Evolutionary conservation across 2,113 vertebrate genomes (phyloP).

Genomic region (Pipa parva): DNA sequence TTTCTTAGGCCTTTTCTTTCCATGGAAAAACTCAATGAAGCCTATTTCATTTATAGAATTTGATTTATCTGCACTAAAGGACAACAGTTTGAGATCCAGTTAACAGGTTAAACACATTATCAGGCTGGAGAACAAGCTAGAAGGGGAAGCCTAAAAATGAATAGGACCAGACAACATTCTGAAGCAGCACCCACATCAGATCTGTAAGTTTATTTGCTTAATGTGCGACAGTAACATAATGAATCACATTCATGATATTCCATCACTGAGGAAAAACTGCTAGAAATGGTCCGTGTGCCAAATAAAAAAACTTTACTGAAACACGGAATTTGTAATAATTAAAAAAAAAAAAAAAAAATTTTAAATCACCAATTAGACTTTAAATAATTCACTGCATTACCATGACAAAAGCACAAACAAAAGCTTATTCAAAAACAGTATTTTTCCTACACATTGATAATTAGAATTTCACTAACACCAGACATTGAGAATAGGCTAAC

Average conservation of each 20-base stretch:
- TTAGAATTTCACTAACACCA: conserved; percentile 90
- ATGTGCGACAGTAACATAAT: conserved; percentile 98
- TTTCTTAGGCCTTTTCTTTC: no score
- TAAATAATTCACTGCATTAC: conserved; percentile 85
- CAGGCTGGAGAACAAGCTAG: no score
- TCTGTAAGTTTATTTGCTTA: conserved; percentile 93
- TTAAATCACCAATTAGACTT: conserved; percentile 82
- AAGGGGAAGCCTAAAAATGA: no score
- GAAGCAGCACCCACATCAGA: conserved; percentile 66
- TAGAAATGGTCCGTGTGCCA: conserved; percentile 95
- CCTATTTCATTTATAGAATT: no score
- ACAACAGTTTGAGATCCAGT: no score
- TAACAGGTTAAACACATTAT: no score
- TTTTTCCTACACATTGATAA: conserved; percentile 77
- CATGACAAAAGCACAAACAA: conserved; percentile 88
- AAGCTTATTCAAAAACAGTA: conserved; percentile 74
- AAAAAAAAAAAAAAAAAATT: conserved; percentile 70
- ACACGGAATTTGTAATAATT: conserved; percentile 70
- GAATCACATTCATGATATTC: conserved; percentile 99
- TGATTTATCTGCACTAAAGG: no score
- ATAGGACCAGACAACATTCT: conserved; percentile 43
- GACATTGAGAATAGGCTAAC: conserved; percentile 90
- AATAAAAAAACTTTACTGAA: conserved; percentile 70
- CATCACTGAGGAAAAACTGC: conserved; percentile 88
- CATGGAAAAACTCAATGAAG: no score